These are phyloP conservation scores for Hoplostethus mediterraneus DNA, from an alignment of 2,797 vertebrate species.

Conservation along the genomic window DNA sequence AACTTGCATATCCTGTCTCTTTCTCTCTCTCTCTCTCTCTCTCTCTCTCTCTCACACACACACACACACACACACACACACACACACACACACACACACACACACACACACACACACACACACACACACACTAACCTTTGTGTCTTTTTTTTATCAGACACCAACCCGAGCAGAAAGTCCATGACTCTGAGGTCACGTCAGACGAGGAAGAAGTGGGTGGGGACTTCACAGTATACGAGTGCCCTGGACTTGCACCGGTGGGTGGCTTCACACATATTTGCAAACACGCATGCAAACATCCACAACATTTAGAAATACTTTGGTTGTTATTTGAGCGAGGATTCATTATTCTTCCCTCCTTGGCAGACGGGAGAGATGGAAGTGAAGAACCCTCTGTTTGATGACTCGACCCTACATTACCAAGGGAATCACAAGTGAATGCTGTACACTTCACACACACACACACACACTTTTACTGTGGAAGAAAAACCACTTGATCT, in stretches of 20 bases:
- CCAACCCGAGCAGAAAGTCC: slow-evolving; percentile 88
- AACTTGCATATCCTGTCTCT: slow-evolving; percentile 10
- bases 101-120: background rate
- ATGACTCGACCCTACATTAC: slow-evolving; percentile 86
- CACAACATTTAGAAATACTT: background rate
- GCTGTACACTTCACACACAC: slow-evolving; percentile 32
- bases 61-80: background rate
- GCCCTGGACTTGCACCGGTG: slow-evolving; percentile 95
- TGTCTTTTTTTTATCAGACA: slow-evolving; percentile 77
- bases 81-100: background rate
- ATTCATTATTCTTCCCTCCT: slow-evolving; percentile 2
- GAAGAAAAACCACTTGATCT: slow-evolving; percentile 34
- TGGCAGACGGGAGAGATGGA: slow-evolving; percentile 97
- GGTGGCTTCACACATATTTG: slow-evolving; percentile 37
- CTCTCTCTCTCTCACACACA: too few species aligned
- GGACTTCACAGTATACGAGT: slow-evolving; percentile 97
- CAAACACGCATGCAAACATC: background rate
- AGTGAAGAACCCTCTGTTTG: slow-evolving; percentile 96
- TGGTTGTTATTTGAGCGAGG: background rate
- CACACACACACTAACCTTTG: background rate
- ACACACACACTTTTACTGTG: slow-evolving; percentile 11
- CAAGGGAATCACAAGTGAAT: slow-evolving; percentile 84
- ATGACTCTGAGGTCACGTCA: slow-evolving; percentile 85
- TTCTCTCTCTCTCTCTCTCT: background rate
- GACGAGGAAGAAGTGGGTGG: slow-evolving; percentile 96